phyloP scores from a whole-genome alignment of 1,140 invertebrate species.

The Kradibia gibbosae region DNA sequence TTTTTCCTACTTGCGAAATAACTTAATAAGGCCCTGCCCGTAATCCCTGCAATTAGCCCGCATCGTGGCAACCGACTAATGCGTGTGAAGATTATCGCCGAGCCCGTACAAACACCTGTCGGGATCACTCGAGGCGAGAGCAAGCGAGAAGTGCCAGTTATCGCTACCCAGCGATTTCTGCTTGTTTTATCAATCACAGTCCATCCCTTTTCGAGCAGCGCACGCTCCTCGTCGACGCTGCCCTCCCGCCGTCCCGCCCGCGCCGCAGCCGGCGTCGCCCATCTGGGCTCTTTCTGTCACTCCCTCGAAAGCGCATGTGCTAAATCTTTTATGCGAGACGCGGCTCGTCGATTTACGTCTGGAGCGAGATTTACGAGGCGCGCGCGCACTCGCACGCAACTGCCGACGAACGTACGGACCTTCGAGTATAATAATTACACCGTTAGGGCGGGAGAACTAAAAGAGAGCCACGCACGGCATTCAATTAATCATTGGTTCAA shows the following conservation, averaged over 20 bases:
- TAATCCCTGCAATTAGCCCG: background rate
- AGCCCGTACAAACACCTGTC: background rate
- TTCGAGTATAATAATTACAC: slow-evolving; percentile 40
- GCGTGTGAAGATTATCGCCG: background rate
- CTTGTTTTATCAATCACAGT: background rate
- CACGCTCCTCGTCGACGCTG: background rate
- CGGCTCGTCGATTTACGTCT: slow-evolving; percentile 46
- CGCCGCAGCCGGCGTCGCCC: background rate
- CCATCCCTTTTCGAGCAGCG: background rate
- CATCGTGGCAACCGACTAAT: background rate
- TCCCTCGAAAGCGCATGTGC: slow-evolving; percentile 1
- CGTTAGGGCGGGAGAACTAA: background rate
- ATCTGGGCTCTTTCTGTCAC: background rate
- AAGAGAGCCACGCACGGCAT: slow-evolving; percentile 20
- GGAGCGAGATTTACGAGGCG: slow-evolving; percentile 37
- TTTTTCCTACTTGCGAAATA: background rate
- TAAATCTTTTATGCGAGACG: slow-evolving; percentile 46
- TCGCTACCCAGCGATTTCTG: background rate
- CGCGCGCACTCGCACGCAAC: slow-evolving; percentile 22
- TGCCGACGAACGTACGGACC: background rate
- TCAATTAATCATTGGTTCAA: slow-evolving; percentile 47
- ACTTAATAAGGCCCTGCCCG: background rate
- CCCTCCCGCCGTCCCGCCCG: background rate
- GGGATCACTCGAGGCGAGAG: background rate
- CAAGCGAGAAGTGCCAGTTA: background rate